These are phyloP conservation scores for Myotis yumanensis DNA, from an alignment of 2,113 vertebrate species.

Conservation along the genomic window DNA sequence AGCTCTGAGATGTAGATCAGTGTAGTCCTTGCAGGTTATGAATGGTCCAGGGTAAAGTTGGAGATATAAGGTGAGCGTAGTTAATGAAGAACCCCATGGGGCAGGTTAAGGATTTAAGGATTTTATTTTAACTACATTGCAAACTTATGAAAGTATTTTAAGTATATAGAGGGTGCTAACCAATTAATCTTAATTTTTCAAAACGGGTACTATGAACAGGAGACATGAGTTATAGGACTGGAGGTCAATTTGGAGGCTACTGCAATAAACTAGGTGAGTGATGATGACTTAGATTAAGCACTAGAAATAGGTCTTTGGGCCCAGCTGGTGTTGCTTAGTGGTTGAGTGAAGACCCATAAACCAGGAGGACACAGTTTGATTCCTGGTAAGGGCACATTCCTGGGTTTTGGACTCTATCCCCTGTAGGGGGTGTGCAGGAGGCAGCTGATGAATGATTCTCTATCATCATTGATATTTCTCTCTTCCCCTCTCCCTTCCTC, in stretches of 20 bases:
- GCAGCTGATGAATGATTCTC: too few relatives aligned
- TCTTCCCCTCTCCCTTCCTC: too few relatives aligned
- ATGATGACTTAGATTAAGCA: neutral
- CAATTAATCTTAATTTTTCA: constrained; percentile 21
- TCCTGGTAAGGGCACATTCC: too few relatives aligned
- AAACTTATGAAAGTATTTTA: neutral
- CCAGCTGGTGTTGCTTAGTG: too few relatives aligned
- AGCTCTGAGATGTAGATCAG: neutral
- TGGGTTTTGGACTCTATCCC: too few relatives aligned
- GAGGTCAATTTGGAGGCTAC: neutral
- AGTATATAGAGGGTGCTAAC: neutral
- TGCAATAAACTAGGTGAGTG: neutral
- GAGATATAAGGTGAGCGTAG: fast-evolving
- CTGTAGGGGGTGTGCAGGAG: too few relatives aligned
- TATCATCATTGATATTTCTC: too few relatives aligned
- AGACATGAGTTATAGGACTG: neutral
- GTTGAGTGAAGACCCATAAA: too few relatives aligned
- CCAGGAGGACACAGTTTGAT: too few relatives aligned
- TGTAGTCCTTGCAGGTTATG: neutral
- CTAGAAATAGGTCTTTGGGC: neutral
- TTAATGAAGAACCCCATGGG: neutral
- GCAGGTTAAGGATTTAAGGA: neutral
- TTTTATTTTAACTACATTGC: neutral
- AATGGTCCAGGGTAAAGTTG: neutral
- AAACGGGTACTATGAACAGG: neutral